Conservation (phyloP, 2,888 invertebrate species). For the Sesamia inferens region DNA sequence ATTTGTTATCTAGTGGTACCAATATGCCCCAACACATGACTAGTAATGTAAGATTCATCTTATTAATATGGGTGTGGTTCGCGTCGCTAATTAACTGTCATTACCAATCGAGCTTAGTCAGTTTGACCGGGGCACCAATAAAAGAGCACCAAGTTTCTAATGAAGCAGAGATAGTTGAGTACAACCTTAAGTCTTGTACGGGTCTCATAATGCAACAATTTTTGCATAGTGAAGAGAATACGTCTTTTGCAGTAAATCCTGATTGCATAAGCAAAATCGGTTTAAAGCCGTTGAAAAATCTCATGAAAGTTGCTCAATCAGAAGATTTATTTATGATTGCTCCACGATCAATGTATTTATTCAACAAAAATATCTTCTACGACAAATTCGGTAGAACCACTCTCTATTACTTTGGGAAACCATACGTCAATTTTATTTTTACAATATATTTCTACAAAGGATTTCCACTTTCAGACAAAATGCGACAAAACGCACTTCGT, state of each 20-base stretch:
- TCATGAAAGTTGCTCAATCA: neutral
- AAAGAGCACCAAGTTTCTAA: conserved; percentile 50
- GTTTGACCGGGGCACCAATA: conserved; percentile 49
- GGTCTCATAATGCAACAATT: no score
- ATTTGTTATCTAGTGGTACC: no score
- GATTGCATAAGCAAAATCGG: conserved; percentile 11
- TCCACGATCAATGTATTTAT: conserved; percentile 5
- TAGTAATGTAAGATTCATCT: conserved; percentile 25
- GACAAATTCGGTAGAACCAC: conserved; percentile 34
- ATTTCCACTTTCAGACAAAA: conserved; percentile 45
- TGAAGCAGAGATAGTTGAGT: conserved; percentile 44
- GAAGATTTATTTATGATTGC: conserved; percentile 20
- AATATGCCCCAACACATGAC: no score
- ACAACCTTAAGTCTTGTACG: no score
- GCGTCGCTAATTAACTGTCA: conserved; percentile 45
- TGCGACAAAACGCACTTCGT: conserved; percentile 36
- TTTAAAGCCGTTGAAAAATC: neutral
- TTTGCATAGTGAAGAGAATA: no score
- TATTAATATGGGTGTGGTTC: conserved; percentile 76
- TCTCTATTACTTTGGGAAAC: conserved; percentile 42
- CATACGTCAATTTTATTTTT: conserved; percentile 35
- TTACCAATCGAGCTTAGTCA: conserved; percentile 67
- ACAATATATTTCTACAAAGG: conserved; percentile 35
- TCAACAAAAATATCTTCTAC: conserved; percentile 17
- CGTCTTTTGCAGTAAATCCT: conserved; percentile 42